Conservation (phyloP, 2,888 invertebrate genomes). For the Seira sanloemensis region DNA sequence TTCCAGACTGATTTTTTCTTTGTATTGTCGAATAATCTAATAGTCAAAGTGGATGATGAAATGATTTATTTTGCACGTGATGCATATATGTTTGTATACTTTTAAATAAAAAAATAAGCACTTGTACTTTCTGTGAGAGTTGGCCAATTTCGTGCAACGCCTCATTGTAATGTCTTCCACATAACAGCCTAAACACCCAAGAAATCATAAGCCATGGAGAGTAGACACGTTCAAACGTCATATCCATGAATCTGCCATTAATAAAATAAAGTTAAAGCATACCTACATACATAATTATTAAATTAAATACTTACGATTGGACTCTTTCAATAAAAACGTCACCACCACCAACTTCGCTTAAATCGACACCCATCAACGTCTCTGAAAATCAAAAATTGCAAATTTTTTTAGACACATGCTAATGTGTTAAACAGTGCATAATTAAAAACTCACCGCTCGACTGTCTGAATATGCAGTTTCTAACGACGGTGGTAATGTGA, state of each 20-base stretch:
- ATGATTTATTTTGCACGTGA: background rate
- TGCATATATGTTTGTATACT: too few species aligned
- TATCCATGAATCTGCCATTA: background rate
- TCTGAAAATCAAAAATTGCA: background rate
- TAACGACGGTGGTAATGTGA: background rate
- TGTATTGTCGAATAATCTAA: background rate
- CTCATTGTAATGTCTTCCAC: background rate
- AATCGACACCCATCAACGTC: background rate
- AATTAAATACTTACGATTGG: background rate
- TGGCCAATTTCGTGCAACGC: too few species aligned
- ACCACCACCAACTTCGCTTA: background rate
- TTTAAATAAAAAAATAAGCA: too few species aligned
- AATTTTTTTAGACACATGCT: background rate
- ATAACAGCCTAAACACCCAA: background rate
- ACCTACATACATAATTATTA: background rate
- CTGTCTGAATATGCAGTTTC: background rate
- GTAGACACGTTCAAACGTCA: background rate
- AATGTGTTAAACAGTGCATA: background rate
- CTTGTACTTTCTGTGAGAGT: too few species aligned
- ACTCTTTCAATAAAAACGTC: background rate
- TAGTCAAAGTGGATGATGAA: too few species aligned
- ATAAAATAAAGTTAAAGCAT: background rate
- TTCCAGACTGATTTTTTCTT: background rate
- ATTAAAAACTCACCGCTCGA: background rate
- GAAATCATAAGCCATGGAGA: background rate